These are phyloP conservation scores for Panzeria rudis DNA, from an alignment of 2,888 invertebrate genomes.

Conservation along the genomic window DNA sequence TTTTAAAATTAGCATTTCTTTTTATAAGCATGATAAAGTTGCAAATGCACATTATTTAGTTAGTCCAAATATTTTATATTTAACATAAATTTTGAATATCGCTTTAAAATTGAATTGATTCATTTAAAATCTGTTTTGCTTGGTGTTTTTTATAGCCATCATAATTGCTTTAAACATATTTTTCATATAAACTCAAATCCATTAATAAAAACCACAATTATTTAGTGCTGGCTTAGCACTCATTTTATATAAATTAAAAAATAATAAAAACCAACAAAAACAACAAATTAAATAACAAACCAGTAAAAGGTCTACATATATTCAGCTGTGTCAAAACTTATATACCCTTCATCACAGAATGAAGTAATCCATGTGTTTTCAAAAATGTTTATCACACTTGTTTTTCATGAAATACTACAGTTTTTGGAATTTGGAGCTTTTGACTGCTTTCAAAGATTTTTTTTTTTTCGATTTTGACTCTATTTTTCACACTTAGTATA, in stretches of 20 bases:
- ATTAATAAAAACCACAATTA: constrained; percentile 62
- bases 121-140: constrained; percentile 11
- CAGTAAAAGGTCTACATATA: not conserved
- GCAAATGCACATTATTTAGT: not conserved
- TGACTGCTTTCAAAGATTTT: too few relatives aligned
- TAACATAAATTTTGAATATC: not conserved
- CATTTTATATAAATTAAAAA: constrained; percentile 37
- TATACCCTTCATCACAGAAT: too few relatives aligned
- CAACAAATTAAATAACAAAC: not conserved
- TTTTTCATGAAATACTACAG: too few relatives aligned
- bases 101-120: constrained; percentile 11
- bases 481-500: too few relatives aligned
- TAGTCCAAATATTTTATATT: not conserved
- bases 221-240: constrained; percentile 57
- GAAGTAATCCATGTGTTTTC: too few relatives aligned
- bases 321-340: not conserved
- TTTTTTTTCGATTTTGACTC: too few relatives aligned
- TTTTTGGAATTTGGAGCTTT: too few relatives aligned
- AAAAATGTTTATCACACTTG: too few relatives aligned
- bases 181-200: constrained; percentile 23
- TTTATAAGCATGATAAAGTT: not conserved
- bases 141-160: constrained; percentile 1
- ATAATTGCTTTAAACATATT: constrained; percentile 40
- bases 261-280: constrained; percentile 12
- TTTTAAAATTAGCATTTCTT: not conserved